Percentiles rank a stretch among this genome's conserved stretches.
Conservation (phyloP, 1,140 invertebrate genomes). For the Batillaria attramentaria region DNA sequence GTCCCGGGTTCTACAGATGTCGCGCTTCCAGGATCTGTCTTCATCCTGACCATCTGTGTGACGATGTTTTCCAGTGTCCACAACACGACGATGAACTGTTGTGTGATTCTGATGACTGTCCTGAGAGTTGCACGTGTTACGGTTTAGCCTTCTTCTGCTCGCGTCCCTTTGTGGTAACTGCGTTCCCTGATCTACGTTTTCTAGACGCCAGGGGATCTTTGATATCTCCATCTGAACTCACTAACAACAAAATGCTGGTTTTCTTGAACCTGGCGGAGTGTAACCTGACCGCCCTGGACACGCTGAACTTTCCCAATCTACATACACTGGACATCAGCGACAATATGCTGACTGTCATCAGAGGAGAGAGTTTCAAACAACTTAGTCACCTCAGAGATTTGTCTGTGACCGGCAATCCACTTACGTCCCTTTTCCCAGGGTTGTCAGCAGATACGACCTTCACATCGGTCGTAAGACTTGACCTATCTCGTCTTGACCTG, state of each 20-base stretch:
- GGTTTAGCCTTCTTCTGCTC: conserved; percentile 10
- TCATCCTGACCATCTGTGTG: conserved; percentile 20
- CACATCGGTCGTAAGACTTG: not conserved
- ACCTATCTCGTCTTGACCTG: not conserved
- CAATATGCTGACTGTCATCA: not conserved
- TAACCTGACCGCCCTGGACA: not conserved
- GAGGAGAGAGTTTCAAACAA: not conserved
- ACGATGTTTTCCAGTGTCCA: conserved; percentile 13
- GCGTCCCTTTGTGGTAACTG: not conserved
- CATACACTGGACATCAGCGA: not conserved
- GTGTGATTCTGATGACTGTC: conserved; percentile 15
- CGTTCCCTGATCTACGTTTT: not conserved
- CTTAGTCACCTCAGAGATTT: not conserved
- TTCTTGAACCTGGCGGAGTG: not conserved
- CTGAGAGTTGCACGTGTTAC: not conserved
- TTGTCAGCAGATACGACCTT: not conserved
- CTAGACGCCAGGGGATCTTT: not conserved
- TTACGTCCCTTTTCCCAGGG: not conserved
- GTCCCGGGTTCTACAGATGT: conserved; percentile 18
- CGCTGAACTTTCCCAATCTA: not conserved
- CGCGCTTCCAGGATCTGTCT: conserved; percentile 7
- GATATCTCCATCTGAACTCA: not conserved
- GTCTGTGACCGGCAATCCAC: not conserved
- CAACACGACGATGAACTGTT: conserved; percentile 27
- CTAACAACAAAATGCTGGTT: not conserved